Conservation (phyloP, 2,113 vertebrate genomes). For the Puntigrus tetrazona region DNA sequence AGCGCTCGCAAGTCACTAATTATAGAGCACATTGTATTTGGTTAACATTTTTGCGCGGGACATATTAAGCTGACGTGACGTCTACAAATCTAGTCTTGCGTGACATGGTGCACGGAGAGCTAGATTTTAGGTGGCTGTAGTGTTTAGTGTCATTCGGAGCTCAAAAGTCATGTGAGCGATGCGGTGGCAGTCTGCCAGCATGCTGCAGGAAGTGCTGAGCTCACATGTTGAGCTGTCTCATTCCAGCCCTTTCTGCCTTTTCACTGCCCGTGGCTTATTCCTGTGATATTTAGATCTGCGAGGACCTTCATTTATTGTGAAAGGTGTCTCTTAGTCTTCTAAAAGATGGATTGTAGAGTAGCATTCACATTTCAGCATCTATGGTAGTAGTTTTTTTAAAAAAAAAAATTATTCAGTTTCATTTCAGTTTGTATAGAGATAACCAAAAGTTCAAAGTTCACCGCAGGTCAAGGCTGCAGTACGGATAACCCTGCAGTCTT, state of each 20-base stretch:
- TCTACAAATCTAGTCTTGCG: not conserved
- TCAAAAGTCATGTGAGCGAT: slow-evolving; percentile 31
- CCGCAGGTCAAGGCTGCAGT: not conserved
- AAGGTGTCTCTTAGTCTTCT: not conserved
- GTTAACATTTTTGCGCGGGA: too few relatives aligned
- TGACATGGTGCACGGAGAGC: not conserved
- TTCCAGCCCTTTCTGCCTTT: slow-evolving; percentile 66
- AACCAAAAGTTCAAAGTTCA: slow-evolving; percentile 9
- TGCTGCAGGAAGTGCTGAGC: slow-evolving; percentile 64
- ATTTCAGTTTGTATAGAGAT: not conserved
- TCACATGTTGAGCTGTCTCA: slow-evolving; percentile 56
- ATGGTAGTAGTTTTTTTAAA: not conserved
- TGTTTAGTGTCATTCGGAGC: not conserved
- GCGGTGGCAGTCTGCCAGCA: slow-evolving; percentile 35
- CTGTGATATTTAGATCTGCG: not conserved
- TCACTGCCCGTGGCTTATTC: slow-evolving; percentile 47
- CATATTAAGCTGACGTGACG: not conserved
- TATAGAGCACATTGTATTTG: not conserved
- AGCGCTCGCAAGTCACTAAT: not conserved
- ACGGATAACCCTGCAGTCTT: not conserved
- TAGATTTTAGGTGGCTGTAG: not conserved
- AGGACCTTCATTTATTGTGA: slow-evolving; percentile 46
- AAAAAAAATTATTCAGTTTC: not conserved
- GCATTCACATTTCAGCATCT: not conserved
- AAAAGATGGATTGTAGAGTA: not conserved